Percentiles rank a stretch among this genome's conserved stretches.
These are phyloP conservation scores for Odontomachus brunneus DNA, from an alignment of 1,140 invertebrate genomes.

Conservation along the genomic window DNA sequence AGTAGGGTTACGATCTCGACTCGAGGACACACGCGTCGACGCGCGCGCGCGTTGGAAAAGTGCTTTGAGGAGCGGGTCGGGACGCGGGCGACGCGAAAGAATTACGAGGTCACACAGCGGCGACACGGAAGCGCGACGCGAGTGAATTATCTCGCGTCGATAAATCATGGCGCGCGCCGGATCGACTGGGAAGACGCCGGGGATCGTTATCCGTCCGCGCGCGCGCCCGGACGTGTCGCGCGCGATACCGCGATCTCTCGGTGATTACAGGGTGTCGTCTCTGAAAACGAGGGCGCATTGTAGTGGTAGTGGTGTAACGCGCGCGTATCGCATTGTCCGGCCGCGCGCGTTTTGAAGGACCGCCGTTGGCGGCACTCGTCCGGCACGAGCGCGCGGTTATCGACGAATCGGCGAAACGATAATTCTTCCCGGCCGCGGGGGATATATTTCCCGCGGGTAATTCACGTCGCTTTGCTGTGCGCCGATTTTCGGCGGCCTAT, in stretches of 20 bases:
- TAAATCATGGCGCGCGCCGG: conserved; percentile 9
- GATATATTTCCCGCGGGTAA: conserved; percentile 12
- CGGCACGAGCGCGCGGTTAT: conserved; percentile 3
- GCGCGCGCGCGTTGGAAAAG: no score
- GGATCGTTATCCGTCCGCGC: conserved; percentile 8
- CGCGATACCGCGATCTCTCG: neutral
- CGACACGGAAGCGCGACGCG: neutral
- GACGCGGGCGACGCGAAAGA: neutral
- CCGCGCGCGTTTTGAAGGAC: neutral
- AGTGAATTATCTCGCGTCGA: conserved; percentile 23
- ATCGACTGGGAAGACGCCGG: conserved; percentile 4
- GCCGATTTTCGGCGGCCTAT: conserved; percentile 28
- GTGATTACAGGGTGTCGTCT: conserved; percentile 21
- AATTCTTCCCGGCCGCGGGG: conserved; percentile 29
- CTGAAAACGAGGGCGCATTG: conserved; percentile 7
- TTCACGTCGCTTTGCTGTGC: conserved; percentile 23
- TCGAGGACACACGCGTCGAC: no score
- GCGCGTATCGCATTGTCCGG: neutral
- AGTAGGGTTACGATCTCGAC: no score
- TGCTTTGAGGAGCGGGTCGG: no score
- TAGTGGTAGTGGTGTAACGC: no score
- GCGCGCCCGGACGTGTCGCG: conserved; percentile 4
- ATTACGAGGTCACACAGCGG: conserved; percentile 1
- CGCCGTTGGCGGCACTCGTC: no score
- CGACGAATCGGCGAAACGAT: conserved; percentile 26